Evolutionary conservation across 2,888 invertebrate genomes (phyloP).

Genomic region (Steromphala cineraria): DNA sequence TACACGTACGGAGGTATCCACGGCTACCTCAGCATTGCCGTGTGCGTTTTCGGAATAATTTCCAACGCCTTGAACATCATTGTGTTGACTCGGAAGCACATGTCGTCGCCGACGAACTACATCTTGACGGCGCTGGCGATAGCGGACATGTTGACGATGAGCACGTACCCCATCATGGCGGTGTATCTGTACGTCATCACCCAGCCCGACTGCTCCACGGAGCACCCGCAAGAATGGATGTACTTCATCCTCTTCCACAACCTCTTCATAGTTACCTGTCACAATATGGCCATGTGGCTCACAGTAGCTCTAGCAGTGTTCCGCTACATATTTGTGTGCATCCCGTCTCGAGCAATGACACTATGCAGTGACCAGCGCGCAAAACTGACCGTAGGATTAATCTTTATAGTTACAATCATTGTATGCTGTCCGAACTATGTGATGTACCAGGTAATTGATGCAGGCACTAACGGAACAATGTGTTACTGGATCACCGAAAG

Average conservation of each 20-base stretch:
- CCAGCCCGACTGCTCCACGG: constrained; percentile 38
- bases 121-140: constrained; percentile 90
- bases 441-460: constrained; percentile 56
- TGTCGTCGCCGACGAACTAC: constrained; percentile 92
- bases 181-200: constrained; percentile 66
- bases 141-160: constrained; percentile 91
- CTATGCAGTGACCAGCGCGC: constrained; percentile 71
- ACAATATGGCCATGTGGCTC: constrained; percentile 94
- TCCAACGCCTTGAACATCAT: constrained; percentile 95
- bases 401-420: constrained; percentile 63
- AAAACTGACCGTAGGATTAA: constrained; percentile 65
- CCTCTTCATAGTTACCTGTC: constrained; percentile 76
- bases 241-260: constrained; percentile 70
- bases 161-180: constrained; percentile 86
- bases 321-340: constrained; percentile 82
- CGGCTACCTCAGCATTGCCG: constrained; percentile 89
- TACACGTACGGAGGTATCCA: constrained; percentile 79
- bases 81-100: constrained; percentile 88
- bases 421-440: constrained; percentile 73
- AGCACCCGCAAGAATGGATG: constrained; percentile 70
- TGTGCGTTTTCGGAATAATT: constrained; percentile 92
- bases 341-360: constrained; percentile 68
- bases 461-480: constrained; percentile 18
- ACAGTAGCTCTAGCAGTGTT: constrained; percentile 95
- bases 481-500: constrained; percentile 66